These are phyloP conservation scores for Natator depressus DNA, from an alignment of 2,113 vertebrate genomes.

Conservation along the genomic window DNA sequence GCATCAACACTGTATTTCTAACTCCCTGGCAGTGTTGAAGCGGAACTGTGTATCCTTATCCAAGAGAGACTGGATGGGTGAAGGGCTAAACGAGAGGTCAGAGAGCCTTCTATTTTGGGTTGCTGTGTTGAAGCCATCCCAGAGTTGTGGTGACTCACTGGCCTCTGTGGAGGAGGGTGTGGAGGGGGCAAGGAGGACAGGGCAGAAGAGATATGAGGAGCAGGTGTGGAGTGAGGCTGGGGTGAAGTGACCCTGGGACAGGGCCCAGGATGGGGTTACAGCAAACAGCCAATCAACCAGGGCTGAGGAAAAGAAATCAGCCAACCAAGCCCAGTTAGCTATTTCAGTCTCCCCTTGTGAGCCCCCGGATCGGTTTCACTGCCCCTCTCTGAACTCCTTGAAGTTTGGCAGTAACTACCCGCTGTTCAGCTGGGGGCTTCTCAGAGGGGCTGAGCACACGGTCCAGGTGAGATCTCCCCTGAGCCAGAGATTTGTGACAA, in stretches of 20 bases:
- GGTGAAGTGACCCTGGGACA: background rate
- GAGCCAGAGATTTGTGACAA: background rate
- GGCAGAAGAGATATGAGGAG: background rate
- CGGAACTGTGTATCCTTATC: too few relatives aligned
- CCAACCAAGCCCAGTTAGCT: background rate
- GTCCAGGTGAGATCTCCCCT: background rate
- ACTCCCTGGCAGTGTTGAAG: too few relatives aligned
- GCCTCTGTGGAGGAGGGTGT: background rate
- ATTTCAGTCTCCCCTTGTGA: background rate
- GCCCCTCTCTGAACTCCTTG: background rate
- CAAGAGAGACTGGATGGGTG: too few relatives aligned
- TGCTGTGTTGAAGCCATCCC: too few relatives aligned
- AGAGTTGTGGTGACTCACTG: too few relatives aligned
- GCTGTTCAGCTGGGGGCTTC: background rate
- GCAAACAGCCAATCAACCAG: background rate
- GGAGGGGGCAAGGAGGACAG: background rate
- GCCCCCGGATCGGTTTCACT: background rate
- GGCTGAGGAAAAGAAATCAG: background rate
- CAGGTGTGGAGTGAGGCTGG: background rate
- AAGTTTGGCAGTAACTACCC: background rate
- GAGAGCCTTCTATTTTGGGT: too few relatives aligned
- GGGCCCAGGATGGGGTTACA: background rate
- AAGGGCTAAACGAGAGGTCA: too few relatives aligned
- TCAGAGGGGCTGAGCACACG: background rate
- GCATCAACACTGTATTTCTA: too few relatives aligned